phyloP scores from a whole-genome alignment of 2,113 vertebrate genomes.

The Caloenas nicobarica region DNA sequence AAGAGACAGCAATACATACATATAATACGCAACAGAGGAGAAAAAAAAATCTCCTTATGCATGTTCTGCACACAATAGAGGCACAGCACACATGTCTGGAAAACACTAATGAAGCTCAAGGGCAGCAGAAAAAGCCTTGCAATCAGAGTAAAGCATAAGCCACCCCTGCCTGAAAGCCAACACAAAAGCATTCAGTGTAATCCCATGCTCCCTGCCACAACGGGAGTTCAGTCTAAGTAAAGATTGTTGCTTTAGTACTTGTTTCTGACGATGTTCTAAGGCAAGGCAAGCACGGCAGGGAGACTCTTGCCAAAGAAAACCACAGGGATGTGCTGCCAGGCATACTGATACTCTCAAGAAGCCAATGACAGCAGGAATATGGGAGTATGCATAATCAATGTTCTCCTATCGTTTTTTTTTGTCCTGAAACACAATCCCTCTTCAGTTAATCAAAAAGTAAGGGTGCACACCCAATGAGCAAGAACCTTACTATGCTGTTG shows the following conservation, averaged over 20 bases:
- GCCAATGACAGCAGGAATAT: not conserved
- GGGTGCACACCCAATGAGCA: not conserved
- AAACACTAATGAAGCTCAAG: not conserved
- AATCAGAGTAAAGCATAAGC: not conserved
- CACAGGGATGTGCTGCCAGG: conserved; percentile 21
- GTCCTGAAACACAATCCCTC: not conserved
- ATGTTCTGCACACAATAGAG: not conserved
- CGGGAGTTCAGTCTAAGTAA: not conserved
- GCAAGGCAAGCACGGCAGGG: not conserved
- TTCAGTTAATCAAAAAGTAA: not conserved
- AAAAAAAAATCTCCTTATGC: not conserved
- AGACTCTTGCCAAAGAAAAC: conserved; percentile 40
- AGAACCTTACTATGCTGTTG: not conserved
- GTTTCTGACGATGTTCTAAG: not conserved
- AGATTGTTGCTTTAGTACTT: conserved; percentile 5
- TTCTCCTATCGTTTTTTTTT: not conserved
- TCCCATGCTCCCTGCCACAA: conserved; percentile 14
- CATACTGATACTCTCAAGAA: not conserved
- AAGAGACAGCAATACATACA: not conserved
- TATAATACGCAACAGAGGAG: not conserved
- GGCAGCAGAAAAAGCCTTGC: not conserved
- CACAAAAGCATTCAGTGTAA: not conserved
- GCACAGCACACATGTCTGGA: not conserved
- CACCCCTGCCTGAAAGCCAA: not conserved
- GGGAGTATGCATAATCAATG: not conserved